phyloP scores from a whole-genome alignment of 2,888 invertebrate species.

The Brachylomia viminalis region DNA sequence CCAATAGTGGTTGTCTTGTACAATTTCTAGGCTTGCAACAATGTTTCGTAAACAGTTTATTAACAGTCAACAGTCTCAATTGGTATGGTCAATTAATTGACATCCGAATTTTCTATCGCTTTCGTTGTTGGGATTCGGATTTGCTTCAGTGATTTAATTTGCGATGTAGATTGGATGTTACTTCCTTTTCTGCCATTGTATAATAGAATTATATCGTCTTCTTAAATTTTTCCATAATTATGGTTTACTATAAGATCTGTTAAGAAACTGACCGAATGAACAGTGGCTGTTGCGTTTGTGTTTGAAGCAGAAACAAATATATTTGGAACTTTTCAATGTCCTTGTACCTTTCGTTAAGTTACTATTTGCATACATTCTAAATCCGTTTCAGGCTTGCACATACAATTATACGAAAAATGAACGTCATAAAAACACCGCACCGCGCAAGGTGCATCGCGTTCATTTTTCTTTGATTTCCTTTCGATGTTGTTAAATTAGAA shows the following conservation, averaged over 20 bases:
- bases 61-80: conserved; percentile 68
- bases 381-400: conserved; percentile 29
- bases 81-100: conserved; percentile 70
- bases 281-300: conserved; percentile 24
- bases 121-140: conserved; percentile 23
- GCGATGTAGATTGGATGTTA: not conserved
- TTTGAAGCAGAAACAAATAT: conserved; percentile 27
- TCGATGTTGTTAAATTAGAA: conserved; percentile 20
- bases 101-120: conserved; percentile 49
- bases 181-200: no score
- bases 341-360: conserved; percentile 34
- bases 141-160: conserved; percentile 11
- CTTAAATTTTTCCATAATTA: not conserved
- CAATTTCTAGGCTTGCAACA: conserved; percentile 88
- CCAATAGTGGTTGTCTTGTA: conserved; percentile 80
- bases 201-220: not conserved
- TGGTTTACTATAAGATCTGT: no score
- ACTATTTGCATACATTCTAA: conserved; percentile 31
- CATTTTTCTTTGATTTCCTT: no score
- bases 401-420: conserved; percentile 8
- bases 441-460: conserved; percentile 9
- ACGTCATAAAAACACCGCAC: conserved; percentile 29
- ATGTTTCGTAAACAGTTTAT: conserved; percentile 83
- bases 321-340: conserved; percentile 34
- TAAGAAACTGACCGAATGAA: conserved; percentile 19